A percentile compares a stretch with the other conserved stretches of the same genome.
phyloP scores from a whole-genome alignment of 1,140 invertebrate species.

The Trichomalopsis sarcophagae region DNA sequence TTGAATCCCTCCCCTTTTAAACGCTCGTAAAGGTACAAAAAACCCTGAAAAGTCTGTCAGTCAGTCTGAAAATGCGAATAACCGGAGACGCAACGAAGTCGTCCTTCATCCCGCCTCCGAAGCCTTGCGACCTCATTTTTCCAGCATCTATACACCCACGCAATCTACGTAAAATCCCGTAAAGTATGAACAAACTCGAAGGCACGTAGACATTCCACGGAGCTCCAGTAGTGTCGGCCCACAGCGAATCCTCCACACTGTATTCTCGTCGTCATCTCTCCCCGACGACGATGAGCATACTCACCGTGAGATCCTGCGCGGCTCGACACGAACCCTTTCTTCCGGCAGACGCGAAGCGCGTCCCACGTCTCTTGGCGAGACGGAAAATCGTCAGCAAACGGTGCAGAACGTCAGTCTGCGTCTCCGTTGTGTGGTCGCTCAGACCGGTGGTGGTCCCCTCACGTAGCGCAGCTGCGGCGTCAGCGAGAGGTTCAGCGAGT shows the following conservation, averaged over 20 bases:
- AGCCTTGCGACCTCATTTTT: not conserved
- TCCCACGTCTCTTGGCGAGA: not conserved
- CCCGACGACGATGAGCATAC: constrained; percentile 17
- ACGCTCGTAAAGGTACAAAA: not conserved
- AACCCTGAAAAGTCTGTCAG: not conserved
- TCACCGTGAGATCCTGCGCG: not conserved
- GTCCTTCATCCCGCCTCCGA: not conserved
- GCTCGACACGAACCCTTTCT: not conserved
- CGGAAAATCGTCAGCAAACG: not conserved
- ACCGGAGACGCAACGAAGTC: not conserved
- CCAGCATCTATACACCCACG: not conserved
- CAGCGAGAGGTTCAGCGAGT: constrained; percentile 87
- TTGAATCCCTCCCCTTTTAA: too few species aligned
- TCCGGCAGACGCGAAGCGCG: not conserved
- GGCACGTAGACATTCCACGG: constrained; percentile 34
- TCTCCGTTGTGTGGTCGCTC: constrained; percentile 63
- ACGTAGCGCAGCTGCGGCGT: constrained; percentile 90
- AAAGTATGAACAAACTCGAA: constrained; percentile 16
- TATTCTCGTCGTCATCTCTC: not conserved
- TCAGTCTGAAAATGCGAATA: constrained; percentile 45
- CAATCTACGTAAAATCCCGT: not conserved
- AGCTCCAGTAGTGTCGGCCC: not conserved
- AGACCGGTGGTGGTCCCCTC: constrained; percentile 89
- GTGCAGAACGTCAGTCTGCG: not conserved
- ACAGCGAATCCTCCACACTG: not conserved